phyloP scores from a whole-genome alignment of 1,140 invertebrate species.

The Battus philenor region DNA sequence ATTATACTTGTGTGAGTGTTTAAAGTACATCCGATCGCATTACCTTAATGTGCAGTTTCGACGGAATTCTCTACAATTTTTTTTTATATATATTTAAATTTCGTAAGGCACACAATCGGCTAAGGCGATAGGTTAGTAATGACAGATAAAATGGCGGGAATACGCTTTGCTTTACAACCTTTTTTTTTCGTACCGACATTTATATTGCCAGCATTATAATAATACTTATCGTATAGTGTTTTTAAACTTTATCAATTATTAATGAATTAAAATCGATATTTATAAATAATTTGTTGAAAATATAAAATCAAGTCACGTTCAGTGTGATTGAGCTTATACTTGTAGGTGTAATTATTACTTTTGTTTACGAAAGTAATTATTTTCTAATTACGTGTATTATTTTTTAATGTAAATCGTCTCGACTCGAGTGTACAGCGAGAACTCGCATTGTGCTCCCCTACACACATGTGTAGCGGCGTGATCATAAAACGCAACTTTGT shows the following conservation, averaged over 20 bases:
- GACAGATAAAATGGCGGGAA: not conserved
- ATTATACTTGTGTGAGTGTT: constrained; percentile 73
- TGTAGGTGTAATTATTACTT: too few species aligned
- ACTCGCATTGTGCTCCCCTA: constrained; percentile 58
- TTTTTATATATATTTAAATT: constrained; percentile 4
- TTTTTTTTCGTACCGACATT: too few species aligned
- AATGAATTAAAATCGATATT: not conserved
- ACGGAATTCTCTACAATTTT: constrained; percentile 18
- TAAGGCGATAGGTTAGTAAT: not conserved
- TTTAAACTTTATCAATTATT: not conserved
- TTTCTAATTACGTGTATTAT: constrained; percentile 2
- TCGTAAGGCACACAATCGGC: not conserved
- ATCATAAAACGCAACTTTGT: constrained; percentile 75
- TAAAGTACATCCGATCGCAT: constrained; percentile 68
- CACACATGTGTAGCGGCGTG: constrained; percentile 62
- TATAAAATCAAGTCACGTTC: not conserved
- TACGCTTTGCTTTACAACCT: not conserved
- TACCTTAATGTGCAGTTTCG: constrained; percentile 40
- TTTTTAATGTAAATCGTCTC: constrained; percentile 40
- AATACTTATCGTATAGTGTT: not conserved
- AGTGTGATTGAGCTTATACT: too few species aligned
- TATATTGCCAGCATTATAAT: not conserved
- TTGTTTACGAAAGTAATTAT: too few species aligned
- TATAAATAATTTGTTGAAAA: not conserved
- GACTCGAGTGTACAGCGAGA: constrained; percentile 55